These are phyloP conservation scores for Lasioglossum calceatum DNA, from an alignment of 2,888 invertebrate species.

Conservation along the genomic window DNA sequence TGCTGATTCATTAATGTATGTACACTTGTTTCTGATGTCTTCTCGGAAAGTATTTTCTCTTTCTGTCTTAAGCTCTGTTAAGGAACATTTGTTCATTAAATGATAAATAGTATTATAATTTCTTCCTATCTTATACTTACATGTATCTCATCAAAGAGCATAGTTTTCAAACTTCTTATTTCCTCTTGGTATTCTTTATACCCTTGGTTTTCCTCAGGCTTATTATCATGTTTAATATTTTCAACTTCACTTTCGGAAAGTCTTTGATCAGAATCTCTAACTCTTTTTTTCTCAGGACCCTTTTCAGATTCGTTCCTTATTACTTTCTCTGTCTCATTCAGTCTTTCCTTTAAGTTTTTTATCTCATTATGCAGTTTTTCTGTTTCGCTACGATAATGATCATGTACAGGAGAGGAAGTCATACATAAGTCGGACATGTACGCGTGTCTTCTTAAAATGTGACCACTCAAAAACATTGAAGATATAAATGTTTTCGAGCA, in stretches of 20 bases:
- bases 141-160: conserved; percentile 80
- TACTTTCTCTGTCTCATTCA: conserved; percentile 87
- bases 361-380: conserved; percentile 87
- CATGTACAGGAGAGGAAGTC: conserved; percentile 76
- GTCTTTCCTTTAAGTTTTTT: conserved; percentile 87
- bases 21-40: conserved; percentile 82
- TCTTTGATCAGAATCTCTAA: conserved; percentile 40
- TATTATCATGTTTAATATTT: conserved; percentile 45
- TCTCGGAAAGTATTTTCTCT: conserved; percentile 72
- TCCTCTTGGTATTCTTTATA: conserved; percentile 77
- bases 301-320: conserved; percentile 83
- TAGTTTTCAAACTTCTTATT: conserved; percentile 75
- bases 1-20: conserved; percentile 85
- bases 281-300: conserved; percentile 80
- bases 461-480: conserved; percentile 88
- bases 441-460: conserved; percentile 87
- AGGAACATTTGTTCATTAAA: conserved; percentile 30
- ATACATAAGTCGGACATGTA: conserved; percentile 71
- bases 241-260: conserved; percentile 56
- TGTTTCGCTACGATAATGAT: conserved; percentile 86
- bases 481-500: conserved; percentile 90
- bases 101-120: not conserved
- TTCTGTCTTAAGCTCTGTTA: conserved; percentile 74
- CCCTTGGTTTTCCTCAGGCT: conserved; percentile 65
- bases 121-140: conserved; percentile 63